These are phyloP conservation scores for Netelia melanura DNA, from an alignment of 2,888 invertebrate genomes.

Conservation along the genomic window DNA sequence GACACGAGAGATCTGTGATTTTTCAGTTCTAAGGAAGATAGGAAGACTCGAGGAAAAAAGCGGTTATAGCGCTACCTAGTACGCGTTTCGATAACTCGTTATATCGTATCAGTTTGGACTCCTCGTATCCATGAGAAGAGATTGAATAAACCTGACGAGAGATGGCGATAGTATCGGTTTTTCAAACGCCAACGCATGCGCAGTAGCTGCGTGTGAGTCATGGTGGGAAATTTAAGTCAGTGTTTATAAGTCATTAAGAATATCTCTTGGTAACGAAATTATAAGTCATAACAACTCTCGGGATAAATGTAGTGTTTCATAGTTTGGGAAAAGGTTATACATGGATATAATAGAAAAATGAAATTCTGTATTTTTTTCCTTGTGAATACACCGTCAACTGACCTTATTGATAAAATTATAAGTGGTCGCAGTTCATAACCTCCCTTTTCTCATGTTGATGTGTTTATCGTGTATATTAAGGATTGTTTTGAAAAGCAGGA, in stretches of 20 bases:
- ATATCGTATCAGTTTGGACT: too few species aligned
- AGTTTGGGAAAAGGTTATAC: too few species aligned
- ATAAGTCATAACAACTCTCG: not conserved
- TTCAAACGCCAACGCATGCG: not conserved
- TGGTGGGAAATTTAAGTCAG: not conserved
- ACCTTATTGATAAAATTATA: too few species aligned
- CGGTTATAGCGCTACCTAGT: not conserved
- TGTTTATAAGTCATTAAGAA: not conserved
- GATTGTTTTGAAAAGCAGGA: too few species aligned
- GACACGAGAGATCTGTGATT: constrained; percentile 59
- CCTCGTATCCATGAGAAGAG: not conserved
- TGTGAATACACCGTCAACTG: too few species aligned
- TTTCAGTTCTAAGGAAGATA: constrained; percentile 35
- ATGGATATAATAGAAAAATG: too few species aligned
- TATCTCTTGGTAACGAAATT: not conserved
- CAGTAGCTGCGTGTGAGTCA: not conserved
- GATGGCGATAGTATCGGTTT: not conserved
- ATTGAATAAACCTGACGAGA: not conserved
- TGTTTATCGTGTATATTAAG: too few species aligned
- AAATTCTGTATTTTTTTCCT: too few species aligned
- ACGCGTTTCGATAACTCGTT: not conserved
- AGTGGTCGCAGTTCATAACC: too few species aligned
- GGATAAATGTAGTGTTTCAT: too few species aligned
- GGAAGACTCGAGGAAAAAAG: constrained; percentile 7
- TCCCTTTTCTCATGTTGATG: too few species aligned